These are phyloP conservation scores for Amazona vittata DNA, from an alignment of 2,113 vertebrate species.

Conservation along the genomic window DNA sequence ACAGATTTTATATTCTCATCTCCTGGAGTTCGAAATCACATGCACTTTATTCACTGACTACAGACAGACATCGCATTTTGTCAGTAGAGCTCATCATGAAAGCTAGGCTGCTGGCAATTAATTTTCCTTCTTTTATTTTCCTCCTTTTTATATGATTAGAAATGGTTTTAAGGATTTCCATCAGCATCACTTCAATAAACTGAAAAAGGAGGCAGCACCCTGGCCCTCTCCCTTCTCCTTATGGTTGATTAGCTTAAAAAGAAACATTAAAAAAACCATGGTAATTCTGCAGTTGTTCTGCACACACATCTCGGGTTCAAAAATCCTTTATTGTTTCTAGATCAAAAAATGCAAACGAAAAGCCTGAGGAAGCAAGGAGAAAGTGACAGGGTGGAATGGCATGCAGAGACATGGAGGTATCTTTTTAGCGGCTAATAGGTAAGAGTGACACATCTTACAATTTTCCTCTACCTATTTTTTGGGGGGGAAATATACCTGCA, in stretches of 20 bases:
- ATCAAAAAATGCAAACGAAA: not conserved
- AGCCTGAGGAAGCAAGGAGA: not conserved
- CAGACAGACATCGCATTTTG: not conserved
- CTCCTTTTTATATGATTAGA: not conserved
- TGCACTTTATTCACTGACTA: not conserved
- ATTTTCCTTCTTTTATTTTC: not conserved
- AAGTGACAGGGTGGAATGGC: not conserved
- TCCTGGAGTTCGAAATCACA: not conserved
- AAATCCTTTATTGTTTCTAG: not conserved
- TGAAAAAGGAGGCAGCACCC: not conserved
- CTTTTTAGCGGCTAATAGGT: not conserved
- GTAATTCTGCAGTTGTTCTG: not conserved
- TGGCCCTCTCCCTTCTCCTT: not conserved
- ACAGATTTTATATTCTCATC: not conserved
- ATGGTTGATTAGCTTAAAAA: not conserved
- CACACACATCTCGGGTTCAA: not conserved
- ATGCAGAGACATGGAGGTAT: not conserved
- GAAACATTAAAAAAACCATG: fast-evolving
- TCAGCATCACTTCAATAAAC: not conserved
- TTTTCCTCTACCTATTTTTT: not conserved
- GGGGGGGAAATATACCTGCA: not conserved
- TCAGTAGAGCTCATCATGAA: not conserved
- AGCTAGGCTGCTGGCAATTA: not conserved
- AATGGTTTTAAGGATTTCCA: not conserved
- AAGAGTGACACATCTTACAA: not conserved